Evolutionary conservation across 2,797 vertebrate genomes (phyloP).

Genomic region (Sandelia bainsii): DNA sequence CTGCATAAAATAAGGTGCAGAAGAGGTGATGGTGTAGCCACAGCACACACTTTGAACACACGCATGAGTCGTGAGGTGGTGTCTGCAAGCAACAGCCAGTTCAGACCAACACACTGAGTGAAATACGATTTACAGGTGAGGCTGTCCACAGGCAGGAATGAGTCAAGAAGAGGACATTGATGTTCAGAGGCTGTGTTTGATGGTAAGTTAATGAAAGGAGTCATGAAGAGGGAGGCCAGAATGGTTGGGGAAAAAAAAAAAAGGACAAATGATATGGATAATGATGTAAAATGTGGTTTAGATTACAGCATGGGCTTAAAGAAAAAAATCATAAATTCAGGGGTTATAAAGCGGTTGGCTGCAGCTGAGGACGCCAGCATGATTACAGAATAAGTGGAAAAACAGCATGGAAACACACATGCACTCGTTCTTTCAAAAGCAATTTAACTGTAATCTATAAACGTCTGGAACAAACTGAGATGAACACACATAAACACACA

Average conservation of each 20-base stretch:
- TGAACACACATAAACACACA: conserved; percentile 13
- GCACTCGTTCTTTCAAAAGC: conserved; percentile 33
- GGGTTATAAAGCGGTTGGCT: conserved; percentile 19
- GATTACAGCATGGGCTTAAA: background rate
- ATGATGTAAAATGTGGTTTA: conserved; percentile 6
- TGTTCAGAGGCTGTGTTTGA: conserved; percentile 20
- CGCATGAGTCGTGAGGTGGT: conserved; percentile 62
- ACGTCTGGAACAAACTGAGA: conserved; percentile 13
- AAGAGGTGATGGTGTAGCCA: conserved; percentile 47
- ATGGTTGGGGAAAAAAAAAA: conserved; percentile 19
- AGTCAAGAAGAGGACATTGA: background rate
- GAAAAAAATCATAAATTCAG: background rate
- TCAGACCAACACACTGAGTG: conserved; percentile 26
- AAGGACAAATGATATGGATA: conserved; percentile 17
- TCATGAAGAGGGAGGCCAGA: conserved; percentile 4
- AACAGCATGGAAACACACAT: conserved; percentile 46
- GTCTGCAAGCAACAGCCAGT: conserved; percentile 70
- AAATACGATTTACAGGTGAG: background rate
- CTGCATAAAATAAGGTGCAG: conserved; percentile 23
- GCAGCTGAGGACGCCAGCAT: conserved; percentile 31
- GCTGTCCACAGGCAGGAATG: background rate
- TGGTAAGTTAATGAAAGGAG: conserved; percentile 12
- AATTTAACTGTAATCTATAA: conserved; percentile 1
- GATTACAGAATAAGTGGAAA: conserved; percentile 13
- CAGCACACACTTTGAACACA: conserved; percentile 55